Evolutionary conservation across 2,888 invertebrate genomes (phyloP).

Genomic region (Drosophila dives): DNA sequence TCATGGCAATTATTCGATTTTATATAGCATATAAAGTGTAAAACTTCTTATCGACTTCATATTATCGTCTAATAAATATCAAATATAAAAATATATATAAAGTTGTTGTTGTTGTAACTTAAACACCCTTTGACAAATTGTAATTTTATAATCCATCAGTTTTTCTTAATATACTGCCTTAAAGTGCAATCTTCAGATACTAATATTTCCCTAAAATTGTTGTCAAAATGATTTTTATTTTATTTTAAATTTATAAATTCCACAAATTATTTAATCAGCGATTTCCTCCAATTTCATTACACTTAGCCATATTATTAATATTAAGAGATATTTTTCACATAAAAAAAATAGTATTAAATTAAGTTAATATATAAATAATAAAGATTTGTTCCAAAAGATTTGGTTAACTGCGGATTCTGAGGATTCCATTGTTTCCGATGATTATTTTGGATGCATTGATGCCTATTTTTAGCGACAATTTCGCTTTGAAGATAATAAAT

Average conservation of each 20-base stretch:
- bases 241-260: not conserved
- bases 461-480: not conserved
- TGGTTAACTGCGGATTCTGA: not conserved
- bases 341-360: not conserved
- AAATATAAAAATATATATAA: no score
- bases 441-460: not conserved
- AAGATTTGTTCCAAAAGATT: not conserved
- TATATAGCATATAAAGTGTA: not conserved
- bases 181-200: not conserved
- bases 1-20: not conserved
- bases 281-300: accelerated
- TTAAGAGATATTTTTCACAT: not conserved
- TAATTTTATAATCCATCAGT: not conserved
- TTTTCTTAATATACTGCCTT: not conserved
- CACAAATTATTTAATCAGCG: not conserved
- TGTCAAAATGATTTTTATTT: not conserved
- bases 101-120: no score
- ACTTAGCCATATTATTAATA: not conserved
- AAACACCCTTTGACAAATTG: not conserved
- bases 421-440: not conserved
- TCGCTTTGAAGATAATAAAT: not conserved
- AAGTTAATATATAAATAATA: not conserved
- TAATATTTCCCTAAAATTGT: not conserved
- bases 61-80: not conserved
- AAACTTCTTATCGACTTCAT: not conserved